phyloP scores from a whole-genome alignment of 2,888 invertebrate species.

The Microctonus aethiopoides region DNA sequence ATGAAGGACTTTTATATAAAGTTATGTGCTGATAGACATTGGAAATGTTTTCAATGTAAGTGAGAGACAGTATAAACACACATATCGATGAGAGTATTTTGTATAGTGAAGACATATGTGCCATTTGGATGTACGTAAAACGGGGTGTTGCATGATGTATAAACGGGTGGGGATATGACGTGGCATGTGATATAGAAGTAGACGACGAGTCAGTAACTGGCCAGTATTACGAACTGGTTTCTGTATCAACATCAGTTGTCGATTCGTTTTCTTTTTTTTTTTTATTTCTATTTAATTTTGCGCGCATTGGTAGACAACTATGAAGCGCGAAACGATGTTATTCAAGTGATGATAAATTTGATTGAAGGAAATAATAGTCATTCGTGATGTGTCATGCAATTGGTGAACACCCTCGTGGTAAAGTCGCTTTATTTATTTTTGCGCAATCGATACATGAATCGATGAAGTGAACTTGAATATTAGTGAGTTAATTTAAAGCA shows the following conservation, averaged over 20 bases:
- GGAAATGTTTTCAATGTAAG: neutral
- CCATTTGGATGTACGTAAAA: neutral
- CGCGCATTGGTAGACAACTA: neutral
- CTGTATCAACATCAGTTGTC: constrained; percentile 18
- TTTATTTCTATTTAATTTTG: neutral
- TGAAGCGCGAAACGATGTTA: neutral
- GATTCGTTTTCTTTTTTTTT: constrained; percentile 37
- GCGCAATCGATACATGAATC: constrained; percentile 1
- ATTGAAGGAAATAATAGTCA: neutral
- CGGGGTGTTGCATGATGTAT: neutral
- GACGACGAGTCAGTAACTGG: constrained; percentile 30
- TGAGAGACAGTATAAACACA: neutral
- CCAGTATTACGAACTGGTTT: constrained; percentile 23
- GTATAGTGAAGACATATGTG: constrained; percentile 24
- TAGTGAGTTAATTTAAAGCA: neutral
- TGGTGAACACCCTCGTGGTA: neutral
- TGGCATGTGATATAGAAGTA: constrained; percentile 38
- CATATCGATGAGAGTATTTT: neutral
- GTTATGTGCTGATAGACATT: neutral
- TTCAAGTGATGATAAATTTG: neutral
- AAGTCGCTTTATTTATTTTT: too few species aligned
- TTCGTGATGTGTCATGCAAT: neutral
- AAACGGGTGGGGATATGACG: constrained; percentile 44
- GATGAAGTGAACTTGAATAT: neutral
- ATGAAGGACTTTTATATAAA: constrained; percentile 5